A percentile compares a stretch with the other conserved stretches of the same genome.
Evolutionary conservation across 2,888 invertebrate genomes (phyloP).

Genomic region (Phortica okadai): DNA sequence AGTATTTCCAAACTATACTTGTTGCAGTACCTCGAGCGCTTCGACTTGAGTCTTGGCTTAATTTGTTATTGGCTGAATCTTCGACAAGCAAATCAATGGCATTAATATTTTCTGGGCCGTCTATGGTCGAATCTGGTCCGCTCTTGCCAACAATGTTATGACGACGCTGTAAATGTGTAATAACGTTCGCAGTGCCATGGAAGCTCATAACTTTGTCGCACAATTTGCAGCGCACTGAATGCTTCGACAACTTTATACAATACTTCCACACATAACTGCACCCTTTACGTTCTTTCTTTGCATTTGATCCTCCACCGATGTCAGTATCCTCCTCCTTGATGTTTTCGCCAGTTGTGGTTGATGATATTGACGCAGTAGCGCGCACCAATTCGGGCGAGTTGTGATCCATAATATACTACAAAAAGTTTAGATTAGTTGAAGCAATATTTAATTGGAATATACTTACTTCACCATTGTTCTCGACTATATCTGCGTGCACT

Average conservation of each 20-base stretch:
- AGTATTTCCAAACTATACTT: slow-evolving; percentile 65
- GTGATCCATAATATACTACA: slow-evolving; percentile 24
- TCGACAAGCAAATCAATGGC: neutral
- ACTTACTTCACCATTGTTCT: slow-evolving; percentile 38
- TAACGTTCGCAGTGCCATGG: slow-evolving; percentile 69
- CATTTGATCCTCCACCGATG: neutral
- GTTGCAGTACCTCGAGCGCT: slow-evolving; percentile 37
- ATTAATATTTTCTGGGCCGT: neutral
- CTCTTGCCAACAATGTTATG: slow-evolving; percentile 59
- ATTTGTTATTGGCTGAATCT: neutral
- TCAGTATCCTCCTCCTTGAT: slow-evolving; percentile 39
- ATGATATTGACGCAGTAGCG: slow-evolving; percentile 44
- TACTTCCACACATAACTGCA: slow-evolving; percentile 69
- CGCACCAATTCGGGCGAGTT: slow-evolving; percentile 40
- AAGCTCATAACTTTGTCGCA: slow-evolving; percentile 65
- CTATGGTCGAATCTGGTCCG: slow-evolving; percentile 34
- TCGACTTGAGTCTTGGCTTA: no score
- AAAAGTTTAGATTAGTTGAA: neutral
- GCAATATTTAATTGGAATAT: neutral
- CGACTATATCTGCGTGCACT: slow-evolving; percentile 57
- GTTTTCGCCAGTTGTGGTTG: slow-evolving; percentile 13
- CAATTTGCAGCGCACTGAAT: slow-evolving; percentile 61
- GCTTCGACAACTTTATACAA: slow-evolving; percentile 62
- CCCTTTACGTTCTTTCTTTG: slow-evolving; percentile 58
- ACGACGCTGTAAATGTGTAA: slow-evolving; percentile 64